A percentile compares a stretch with the other conserved stretches of the same genome.
phyloP scores from a whole-genome alignment of 2,113 vertebrate species.

The Petrocephalus microphthalmus region DNA sequence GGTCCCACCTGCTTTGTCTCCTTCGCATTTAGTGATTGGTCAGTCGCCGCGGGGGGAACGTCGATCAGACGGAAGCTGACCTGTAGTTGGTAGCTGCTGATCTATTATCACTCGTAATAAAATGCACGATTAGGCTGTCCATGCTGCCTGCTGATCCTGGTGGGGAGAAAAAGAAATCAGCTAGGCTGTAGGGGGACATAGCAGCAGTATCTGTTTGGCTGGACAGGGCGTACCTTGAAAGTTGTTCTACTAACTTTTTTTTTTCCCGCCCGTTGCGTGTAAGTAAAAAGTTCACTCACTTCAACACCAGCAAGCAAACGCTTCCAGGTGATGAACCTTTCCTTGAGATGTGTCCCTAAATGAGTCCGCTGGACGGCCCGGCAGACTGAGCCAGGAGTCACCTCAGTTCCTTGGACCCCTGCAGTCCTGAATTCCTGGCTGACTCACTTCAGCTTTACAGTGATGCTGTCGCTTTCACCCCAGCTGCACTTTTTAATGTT shows the following conservation, averaged over 20 bases:
- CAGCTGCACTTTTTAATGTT: neutral
- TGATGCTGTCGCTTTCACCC: neutral
- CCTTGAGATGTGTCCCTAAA: neutral
- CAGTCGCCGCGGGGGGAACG: no score
- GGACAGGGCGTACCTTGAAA: neutral
- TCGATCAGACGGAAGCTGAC: neutral
- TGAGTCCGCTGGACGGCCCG: neutral
- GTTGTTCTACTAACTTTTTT: neutral
- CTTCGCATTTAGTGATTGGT: neutral
- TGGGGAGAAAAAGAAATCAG: neutral
- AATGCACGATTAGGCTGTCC: neutral
- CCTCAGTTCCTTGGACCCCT: neutral
- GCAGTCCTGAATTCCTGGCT: neutral
- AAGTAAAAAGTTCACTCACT: neutral
- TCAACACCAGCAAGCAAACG: neutral
- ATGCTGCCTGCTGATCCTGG: neutral
- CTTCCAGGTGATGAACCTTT: neutral
- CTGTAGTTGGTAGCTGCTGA: neutral
- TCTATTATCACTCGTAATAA: neutral
- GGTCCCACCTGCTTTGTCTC: neutral
- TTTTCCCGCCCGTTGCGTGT: neutral
- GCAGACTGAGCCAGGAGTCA: neutral
- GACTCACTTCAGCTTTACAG: neutral
- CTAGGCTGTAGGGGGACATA: neutral
- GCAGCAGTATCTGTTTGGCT: neutral